phyloP scores from a whole-genome alignment of 2,888 invertebrate species.

The Acanthococcus lagerstroemiae region DNA sequence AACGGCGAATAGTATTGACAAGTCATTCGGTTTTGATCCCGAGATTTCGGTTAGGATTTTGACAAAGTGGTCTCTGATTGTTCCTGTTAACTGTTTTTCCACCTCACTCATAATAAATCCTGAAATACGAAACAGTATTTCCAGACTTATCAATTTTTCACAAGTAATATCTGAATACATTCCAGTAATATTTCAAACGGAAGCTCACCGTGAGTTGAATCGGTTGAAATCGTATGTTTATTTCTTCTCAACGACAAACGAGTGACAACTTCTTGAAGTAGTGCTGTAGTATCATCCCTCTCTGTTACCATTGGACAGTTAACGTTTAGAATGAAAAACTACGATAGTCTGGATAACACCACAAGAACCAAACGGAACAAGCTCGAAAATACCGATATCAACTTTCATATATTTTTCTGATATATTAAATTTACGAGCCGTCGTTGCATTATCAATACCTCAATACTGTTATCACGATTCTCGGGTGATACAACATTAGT shows the following conservation, averaged over 20 bases:
- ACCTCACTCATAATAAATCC: neutral
- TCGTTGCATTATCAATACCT: too few relatives aligned
- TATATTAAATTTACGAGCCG: too few relatives aligned
- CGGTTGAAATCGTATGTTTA: neutral
- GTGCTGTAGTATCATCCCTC: neutral
- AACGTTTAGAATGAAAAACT: too few relatives aligned
- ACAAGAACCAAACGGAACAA: neutral
- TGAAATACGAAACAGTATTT: neutral
- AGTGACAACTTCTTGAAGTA: neutral
- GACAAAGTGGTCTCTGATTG: neutral
- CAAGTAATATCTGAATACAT: neutral
- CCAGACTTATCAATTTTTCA: neutral
- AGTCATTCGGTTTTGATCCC: neutral
- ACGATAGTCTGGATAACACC: neutral
- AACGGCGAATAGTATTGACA: neutral
- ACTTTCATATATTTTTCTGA: neutral
- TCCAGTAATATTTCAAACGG: neutral
- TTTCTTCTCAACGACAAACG: neutral
- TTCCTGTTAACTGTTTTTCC: neutral
- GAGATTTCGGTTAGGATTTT: neutral
- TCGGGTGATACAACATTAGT: too few relatives aligned
- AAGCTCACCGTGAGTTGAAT: neutral
- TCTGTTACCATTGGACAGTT: neutral
- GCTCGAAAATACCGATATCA: neutral
- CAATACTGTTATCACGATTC: too few relatives aligned